These are phyloP conservation scores for Pangasius sanitwongsei DNA, from an alignment of 2,797 vertebrate species.

Conservation along the genomic window DNA sequence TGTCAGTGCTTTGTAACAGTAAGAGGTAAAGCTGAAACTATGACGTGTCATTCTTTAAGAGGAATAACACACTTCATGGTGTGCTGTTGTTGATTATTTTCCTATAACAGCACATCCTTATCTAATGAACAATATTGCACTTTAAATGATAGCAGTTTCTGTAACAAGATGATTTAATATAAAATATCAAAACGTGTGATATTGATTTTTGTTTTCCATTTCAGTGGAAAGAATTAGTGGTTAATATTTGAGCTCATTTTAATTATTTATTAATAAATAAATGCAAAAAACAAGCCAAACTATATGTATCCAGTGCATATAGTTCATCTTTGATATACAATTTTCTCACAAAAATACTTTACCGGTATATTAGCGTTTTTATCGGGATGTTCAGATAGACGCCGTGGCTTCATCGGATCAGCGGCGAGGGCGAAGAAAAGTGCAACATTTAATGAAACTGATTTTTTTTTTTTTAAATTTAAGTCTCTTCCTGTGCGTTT, in stretches of 20 bases:
- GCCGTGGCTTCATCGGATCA: background rate
- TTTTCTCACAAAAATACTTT: background rate
- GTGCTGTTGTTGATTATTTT: background rate
- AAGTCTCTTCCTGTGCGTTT: conserved; percentile 2
- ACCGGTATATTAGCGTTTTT: background rate
- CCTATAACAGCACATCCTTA: background rate
- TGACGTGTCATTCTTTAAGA: background rate
- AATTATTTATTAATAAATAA: background rate
- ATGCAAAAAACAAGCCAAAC: background rate
- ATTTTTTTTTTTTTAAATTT: background rate
- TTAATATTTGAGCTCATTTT: background rate
- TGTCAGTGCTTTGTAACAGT: background rate
- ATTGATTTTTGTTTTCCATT: background rate
- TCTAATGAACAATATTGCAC: background rate
- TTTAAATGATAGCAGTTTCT: background rate
- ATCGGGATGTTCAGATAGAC: background rate
- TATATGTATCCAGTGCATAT: background rate
- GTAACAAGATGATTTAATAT: background rate
- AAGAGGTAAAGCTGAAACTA: background rate
- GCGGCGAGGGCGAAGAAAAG: background rate
- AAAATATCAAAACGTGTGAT: background rate
- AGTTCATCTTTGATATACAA: background rate
- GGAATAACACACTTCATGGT: background rate
- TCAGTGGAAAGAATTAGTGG: background rate
- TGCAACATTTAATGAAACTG: background rate